phyloP scores from a whole-genome alignment of 64 coral and sea anemone species.

The Orbicella faveolata region DNA sequence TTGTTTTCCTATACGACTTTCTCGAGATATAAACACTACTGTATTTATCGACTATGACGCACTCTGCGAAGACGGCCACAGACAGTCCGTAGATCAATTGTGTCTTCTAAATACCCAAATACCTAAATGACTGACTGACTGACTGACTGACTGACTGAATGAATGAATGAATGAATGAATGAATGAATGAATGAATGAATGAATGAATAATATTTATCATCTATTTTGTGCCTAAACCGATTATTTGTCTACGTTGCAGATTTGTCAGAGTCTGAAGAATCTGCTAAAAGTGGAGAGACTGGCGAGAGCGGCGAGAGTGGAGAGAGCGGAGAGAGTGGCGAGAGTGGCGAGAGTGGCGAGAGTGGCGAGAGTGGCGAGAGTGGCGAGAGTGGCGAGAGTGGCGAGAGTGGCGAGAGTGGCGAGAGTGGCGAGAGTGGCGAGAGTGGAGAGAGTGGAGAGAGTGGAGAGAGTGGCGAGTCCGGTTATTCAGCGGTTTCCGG shows the following conservation, averaged over 20 bases:
- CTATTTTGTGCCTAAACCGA: too few relatives aligned
- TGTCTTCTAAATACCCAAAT: too few relatives aligned
- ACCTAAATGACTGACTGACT: too few relatives aligned
- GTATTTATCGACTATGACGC: too few relatives aligned
- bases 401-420: neutral
- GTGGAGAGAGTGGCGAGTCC: slow-evolving; percentile 18
- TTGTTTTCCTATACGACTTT: too few relatives aligned
- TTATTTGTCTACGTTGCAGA: neutral
- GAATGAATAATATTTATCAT: too few relatives aligned
- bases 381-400: neutral
- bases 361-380: neutral
- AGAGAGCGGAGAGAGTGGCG: neutral
- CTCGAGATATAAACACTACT: too few relatives aligned
- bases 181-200: too few relatives aligned
- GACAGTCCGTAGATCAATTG: too few relatives aligned
- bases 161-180: too few relatives aligned
- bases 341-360: slow-evolving; percentile 5
- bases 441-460: slow-evolving; percentile 10
- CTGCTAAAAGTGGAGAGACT: slow-evolving; percentile 21
- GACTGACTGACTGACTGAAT: too few relatives aligned
- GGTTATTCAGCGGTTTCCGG: slow-evolving; percentile 25
- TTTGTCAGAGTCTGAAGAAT: slow-evolving; percentile 17
- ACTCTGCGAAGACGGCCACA: too few relatives aligned
- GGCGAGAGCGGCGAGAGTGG: slow-evolving; percentile 32
- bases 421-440: neutral